Evolutionary conservation across 2,888 invertebrate species (phyloP).

Genomic region (Alviniconcha strummeri): DNA sequence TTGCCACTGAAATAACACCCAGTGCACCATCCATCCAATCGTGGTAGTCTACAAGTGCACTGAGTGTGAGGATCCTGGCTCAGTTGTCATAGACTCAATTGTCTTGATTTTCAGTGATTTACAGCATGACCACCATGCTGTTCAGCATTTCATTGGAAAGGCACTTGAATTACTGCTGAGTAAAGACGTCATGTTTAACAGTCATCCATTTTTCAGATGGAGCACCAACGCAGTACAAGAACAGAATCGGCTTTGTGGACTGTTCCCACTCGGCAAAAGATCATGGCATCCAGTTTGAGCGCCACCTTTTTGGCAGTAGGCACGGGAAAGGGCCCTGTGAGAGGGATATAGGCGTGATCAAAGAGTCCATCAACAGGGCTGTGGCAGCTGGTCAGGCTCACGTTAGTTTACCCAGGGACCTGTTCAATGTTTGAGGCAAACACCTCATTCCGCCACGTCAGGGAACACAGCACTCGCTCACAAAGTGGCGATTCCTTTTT

Average conservation of each 20-base stretch:
- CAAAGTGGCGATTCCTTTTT: too few species aligned
- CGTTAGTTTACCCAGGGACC: too few species aligned
- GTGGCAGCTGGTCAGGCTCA: neutral
- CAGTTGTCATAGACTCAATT: neutral
- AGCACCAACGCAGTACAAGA: too few species aligned
- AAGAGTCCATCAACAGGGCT: neutral
- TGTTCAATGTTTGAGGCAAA: too few species aligned
- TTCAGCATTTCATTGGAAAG: neutral
- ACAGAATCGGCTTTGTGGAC: too few species aligned
- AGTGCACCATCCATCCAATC: slow-evolving; percentile 3
- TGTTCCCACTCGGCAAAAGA: neutral
- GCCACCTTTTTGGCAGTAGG: slow-evolving; percentile 6
- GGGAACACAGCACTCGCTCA: too few species aligned
- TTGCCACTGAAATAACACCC: slow-evolving; percentile 8
- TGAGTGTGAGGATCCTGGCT: neutral
- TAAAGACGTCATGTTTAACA: neutral
- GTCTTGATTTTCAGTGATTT: neutral
- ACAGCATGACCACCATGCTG: neutral
- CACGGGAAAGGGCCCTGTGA: slow-evolving; percentile 9
- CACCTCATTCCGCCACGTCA: too few species aligned
- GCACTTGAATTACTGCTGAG: neutral
- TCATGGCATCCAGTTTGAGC: neutral
- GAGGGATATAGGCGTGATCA: neutral
- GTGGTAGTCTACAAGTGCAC: neutral
- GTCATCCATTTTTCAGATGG: too few species aligned